Conservation (phyloP, 2,888 invertebrate species). For the Conops quadrifasciatus region DNA sequence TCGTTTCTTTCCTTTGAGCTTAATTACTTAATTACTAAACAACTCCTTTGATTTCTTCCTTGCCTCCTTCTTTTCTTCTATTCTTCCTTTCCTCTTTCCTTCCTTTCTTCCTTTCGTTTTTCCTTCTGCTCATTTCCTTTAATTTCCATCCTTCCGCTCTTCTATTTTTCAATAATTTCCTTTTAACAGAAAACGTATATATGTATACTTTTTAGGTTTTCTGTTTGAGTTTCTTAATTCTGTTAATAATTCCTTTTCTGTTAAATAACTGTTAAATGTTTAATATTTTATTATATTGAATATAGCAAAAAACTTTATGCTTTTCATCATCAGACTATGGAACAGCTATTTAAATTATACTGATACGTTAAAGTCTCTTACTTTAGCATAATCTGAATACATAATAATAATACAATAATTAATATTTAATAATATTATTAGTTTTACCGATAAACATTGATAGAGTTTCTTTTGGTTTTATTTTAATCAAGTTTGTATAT, state of each 20-base stretch:
- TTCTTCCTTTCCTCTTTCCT: too few species aligned
- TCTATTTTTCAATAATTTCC: too few species aligned
- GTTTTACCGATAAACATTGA: background rate
- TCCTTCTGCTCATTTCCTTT: too few species aligned
- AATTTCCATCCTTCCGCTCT: too few species aligned
- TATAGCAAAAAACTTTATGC: slow-evolving; percentile 26
- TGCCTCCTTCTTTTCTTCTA: too few species aligned
- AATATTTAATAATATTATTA: background rate
- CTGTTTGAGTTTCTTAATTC: background rate
- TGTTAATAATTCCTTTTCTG: background rate
- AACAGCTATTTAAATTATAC: slow-evolving; percentile 33
- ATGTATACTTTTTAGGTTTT: background rate
- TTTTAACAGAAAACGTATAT: too few species aligned
- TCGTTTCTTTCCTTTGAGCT: too few species aligned
- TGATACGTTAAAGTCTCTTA: slow-evolving; percentile 19
- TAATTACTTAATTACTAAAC: too few species aligned
- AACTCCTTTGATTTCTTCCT: too few species aligned
- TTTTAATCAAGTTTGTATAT: slow-evolving; percentile 35
- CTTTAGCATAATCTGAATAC: background rate
- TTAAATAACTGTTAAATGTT: background rate
- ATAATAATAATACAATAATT: slow-evolving; percentile 2
- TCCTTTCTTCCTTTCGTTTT: too few species aligned
- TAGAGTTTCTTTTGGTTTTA: slow-evolving; percentile 22
- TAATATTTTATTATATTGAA: slow-evolving; percentile 19
- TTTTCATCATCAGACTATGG: slow-evolving; percentile 14